Evolutionary conservation across 2,113 vertebrate species (phyloP).

Genomic region (Caranx ignobilis): DNA sequence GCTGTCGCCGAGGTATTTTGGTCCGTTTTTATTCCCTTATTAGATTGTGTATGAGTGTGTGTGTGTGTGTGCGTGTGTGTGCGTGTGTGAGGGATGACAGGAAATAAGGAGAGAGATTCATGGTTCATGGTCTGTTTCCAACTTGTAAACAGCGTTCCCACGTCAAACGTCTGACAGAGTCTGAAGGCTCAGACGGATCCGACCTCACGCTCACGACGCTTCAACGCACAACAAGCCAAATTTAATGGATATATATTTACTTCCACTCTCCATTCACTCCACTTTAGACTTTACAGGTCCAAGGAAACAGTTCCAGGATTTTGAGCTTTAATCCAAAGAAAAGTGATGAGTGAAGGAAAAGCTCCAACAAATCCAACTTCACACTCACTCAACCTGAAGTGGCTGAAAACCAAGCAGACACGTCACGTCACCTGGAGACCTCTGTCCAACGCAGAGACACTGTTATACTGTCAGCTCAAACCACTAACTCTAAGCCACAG

Average conservation of each 20-base stretch:
- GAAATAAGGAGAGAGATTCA: not conserved
- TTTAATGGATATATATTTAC: not conserved
- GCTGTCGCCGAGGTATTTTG: not conserved
- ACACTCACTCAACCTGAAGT: too few relatives aligned
- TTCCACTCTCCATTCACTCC: not conserved
- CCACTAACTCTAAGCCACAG: too few relatives aligned
- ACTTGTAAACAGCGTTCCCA: not conserved
- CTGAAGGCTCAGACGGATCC: not conserved
- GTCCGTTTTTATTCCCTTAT: not conserved
- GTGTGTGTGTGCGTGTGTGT: too few relatives aligned
- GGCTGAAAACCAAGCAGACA: too few relatives aligned
- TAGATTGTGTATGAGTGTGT: not conserved
- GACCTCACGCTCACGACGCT: not conserved
- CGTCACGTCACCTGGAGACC: too few relatives aligned
- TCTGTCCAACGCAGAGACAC: too few relatives aligned
- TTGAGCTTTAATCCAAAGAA: constrained; percentile 17
- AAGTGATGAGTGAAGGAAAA: not conserved
- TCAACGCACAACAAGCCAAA: not conserved
- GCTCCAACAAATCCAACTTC: too few relatives aligned
- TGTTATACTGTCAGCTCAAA: too few relatives aligned
- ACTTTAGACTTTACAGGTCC: not conserved
- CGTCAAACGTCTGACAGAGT: not conserved
- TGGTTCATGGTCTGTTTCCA: not conserved
- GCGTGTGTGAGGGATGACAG: not conserved
- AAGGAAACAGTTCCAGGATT: not conserved